Evolutionary conservation across 2,888 invertebrate genomes (phyloP), one percentile per base, ranked within the genome.

Genomic region (Muschampia staudingeri): DNA sequence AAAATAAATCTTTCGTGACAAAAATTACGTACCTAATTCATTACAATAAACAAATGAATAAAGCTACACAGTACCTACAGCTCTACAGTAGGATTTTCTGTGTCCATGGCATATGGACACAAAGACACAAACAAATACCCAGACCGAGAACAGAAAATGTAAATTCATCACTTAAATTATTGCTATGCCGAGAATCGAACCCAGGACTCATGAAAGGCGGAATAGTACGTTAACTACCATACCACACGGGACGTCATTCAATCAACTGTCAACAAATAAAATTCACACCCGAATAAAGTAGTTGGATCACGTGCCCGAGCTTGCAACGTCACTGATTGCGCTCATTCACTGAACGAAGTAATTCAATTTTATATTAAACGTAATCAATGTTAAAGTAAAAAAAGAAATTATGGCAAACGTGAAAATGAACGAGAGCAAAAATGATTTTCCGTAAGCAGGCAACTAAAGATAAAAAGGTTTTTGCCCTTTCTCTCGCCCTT

Each of bases 341-440:
- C 71, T 76, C 44, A 76, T 76, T 81, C 70, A 61, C 40, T 14
- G 56, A 70, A 61, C n/a, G 61, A 11, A 37, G 76, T 81, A 76
- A 80, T 61, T 42, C 76, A 70, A 65, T 81, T 81, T 81, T 16
- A 76, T 70, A 42, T 80, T 44, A 61, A 81, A 81, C 61, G 80
- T 61, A 71, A 76, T 65, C 48, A 65, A 11, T 42, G n/a, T 78
- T 70, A 65, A 7, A 42, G 56, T 75, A 14, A 34, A 67, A 67
- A 65, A 65, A 12, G 25, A 14, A 65, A 65, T 65, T 6, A 65
- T 30, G 30, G 65, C 5, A 9, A 65, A 65, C 65, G 65, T 25
- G 61, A 25, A 61, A 61, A 61, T 61, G 65, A 65, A 30, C 30
- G 25, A 30, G 30, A 25, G 12, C 34, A 61, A 61, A 25, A 52